phyloP scores from a whole-genome alignment of 2,888 invertebrate species.

The Alentia gelatinosa region DNA sequence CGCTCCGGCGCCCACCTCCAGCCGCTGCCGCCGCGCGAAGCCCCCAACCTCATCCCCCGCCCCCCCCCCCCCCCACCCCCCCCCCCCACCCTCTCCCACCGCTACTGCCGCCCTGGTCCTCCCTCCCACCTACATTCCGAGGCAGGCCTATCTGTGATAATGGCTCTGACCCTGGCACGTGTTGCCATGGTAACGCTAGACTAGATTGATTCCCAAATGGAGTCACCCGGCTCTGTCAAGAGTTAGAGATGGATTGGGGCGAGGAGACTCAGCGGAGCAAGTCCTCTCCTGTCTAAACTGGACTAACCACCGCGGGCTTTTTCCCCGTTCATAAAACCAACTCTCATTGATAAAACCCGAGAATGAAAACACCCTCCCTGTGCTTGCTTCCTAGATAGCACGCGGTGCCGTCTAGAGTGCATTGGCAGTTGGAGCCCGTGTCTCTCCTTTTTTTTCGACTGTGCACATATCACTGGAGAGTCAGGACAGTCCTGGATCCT shows the following conservation, averaged over 20 bases:
- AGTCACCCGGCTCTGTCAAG: conserved; percentile 39
- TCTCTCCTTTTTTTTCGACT: too few species aligned
- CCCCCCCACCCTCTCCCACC: conserved; percentile 1
- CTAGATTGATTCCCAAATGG: conserved; percentile 57
- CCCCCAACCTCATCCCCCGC: neutral
- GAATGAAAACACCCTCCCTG: neutral
- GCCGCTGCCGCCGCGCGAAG: neutral
- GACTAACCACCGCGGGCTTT: neutral
- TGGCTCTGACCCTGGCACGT: conserved; percentile 53
- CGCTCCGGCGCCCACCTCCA: neutral
- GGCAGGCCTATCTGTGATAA: conserved; percentile 45
- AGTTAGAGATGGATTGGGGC: conserved; percentile 28
- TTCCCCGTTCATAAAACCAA: neutral
- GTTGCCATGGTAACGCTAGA: conserved; percentile 56
- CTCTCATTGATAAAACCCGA: too few species aligned
- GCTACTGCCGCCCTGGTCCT: neutral
- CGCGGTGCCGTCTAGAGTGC: too few species aligned
- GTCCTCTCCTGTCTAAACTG: neutral
- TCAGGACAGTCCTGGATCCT: neutral
- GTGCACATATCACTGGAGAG: too few species aligned
- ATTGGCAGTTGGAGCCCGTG: too few species aligned
- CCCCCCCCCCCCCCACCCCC: conserved; percentile 2
- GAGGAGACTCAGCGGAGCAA: neutral
- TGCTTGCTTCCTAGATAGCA: too few species aligned
- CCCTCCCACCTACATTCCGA: conserved; percentile 9